Evolutionary conservation across 2,113 vertebrate species (phyloP), one percentile per base, ranked within the genome.

Genomic region (Procavia capensis): DNA sequence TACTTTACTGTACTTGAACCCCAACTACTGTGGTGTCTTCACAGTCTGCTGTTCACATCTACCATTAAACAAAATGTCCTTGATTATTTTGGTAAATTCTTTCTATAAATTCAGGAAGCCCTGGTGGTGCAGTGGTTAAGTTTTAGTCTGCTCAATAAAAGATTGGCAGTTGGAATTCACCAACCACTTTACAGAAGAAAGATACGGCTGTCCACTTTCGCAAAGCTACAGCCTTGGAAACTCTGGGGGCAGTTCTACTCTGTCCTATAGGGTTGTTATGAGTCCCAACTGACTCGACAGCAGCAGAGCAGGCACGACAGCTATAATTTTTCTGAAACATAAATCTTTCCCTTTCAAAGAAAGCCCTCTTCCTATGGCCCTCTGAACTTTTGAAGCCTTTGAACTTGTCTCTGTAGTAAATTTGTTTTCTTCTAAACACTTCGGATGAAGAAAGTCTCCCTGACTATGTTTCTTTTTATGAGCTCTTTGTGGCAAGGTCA

Each of bases 311-410:
- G n/a, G 63, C 39, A 68, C 39, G 75, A 61, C 6, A 75, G 80
- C 75, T 89, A 80, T 50, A 39, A 76, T 91, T 72, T 93, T 45
- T 91, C 63, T 74, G 64, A 24, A 43, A 81, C 45, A 57, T 47
- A 90, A 91, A 83, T 43, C 61, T 63, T 91, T 87, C 20, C 70
- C 79, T 96, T 88, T 85, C 43, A 93, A 93, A 31, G n/a, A 79
- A n/a, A 81, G 43, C 50, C 54, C 91, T 68, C 61, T 82, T 95
- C 84, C 45, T 85, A 13, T n/a, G n/a, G 61, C 43, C 66, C 88
- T 91, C 89, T 86, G 91, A 93, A 92, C 81, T 89, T 91, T 61
- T 79, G 47, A 95, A 85, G 86, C 39, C 64, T 95, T 83, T 95
- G 74, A 94, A 96, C 57, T 94, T 90, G 88, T n/a, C 92, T 87